These are phyloP conservation scores for Smutsia temminckii DNA, from an alignment of 2,797 vertebrate species.

Conservation along the genomic window DNA sequence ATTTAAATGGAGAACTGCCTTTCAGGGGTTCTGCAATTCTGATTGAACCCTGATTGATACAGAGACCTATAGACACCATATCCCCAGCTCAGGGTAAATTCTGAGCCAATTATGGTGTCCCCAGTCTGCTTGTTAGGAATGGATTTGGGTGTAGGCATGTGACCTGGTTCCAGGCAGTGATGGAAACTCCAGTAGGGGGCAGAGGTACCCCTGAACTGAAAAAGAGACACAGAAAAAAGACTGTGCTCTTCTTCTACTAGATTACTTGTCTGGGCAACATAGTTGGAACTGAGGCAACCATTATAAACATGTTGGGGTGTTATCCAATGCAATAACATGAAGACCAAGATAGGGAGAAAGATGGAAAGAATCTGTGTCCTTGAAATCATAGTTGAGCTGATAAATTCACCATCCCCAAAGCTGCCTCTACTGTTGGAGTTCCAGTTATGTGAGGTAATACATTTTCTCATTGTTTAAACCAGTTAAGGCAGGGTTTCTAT, in stretches of 20 bases:
- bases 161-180: background rate
- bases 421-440: background rate
- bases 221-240: background rate
- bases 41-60: background rate
- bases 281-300: background rate
- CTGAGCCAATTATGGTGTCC: background rate
- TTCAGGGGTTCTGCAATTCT: background rate
- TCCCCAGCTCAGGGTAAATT: background rate
- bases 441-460: background rate
- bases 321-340: background rate
- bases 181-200: background rate
- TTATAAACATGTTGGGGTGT: background rate
- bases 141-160: background rate
- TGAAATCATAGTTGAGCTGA: background rate
- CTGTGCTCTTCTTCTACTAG: background rate
- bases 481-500: background rate
- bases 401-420: background rate
- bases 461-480: background rate
- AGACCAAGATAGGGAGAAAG: background rate
- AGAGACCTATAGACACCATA: fast-evolving
- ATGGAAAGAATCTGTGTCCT: background rate
- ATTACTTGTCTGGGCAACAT: background rate
- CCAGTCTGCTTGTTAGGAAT: background rate
- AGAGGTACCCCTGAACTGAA: background rate
- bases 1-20: background rate